Conservation (phyloP, 2,113 vertebrate species). For the Triplophysa siluroides region DNA sequence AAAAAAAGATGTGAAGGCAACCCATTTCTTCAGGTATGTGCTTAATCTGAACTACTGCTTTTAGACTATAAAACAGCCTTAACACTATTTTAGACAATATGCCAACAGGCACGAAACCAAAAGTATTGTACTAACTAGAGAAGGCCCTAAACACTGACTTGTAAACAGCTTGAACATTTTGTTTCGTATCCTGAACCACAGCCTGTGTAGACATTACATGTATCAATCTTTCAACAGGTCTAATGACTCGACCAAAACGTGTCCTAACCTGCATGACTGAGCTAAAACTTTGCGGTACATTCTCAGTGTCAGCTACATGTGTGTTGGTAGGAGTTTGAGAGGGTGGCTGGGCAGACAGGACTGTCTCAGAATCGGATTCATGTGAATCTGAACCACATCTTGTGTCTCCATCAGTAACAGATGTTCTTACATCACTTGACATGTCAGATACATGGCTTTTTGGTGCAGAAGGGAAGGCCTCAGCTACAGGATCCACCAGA, state of each 20-base stretch:
- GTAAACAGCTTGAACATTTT: neutral
- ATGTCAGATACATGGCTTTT: neutral
- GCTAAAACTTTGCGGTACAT: too few species aligned
- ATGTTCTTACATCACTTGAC: neutral
- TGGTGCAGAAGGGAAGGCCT: neutral
- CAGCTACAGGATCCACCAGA: neutral
- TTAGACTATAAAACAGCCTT: neutral
- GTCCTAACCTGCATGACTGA: neutral
- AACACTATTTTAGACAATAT: too few species aligned
- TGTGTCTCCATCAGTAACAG: neutral
- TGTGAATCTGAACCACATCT: too few species aligned
- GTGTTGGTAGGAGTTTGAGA: neutral
- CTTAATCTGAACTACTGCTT: neutral
- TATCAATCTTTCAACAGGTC: slow-evolving; percentile 13
- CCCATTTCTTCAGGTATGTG: neutral
- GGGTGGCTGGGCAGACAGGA: too few species aligned
- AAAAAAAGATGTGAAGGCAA: neutral
- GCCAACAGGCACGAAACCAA: too few species aligned
- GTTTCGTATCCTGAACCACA: neutral
- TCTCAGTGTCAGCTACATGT: too few species aligned
- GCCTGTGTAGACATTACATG: neutral
- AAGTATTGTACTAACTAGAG: neutral
- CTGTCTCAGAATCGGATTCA: too few species aligned
- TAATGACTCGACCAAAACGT: slow-evolving; percentile 11
- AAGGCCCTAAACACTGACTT: neutral